Evolutionary conservation across 2,888 invertebrate species (phyloP).

Genomic region (Tetragonisca angustula): DNA sequence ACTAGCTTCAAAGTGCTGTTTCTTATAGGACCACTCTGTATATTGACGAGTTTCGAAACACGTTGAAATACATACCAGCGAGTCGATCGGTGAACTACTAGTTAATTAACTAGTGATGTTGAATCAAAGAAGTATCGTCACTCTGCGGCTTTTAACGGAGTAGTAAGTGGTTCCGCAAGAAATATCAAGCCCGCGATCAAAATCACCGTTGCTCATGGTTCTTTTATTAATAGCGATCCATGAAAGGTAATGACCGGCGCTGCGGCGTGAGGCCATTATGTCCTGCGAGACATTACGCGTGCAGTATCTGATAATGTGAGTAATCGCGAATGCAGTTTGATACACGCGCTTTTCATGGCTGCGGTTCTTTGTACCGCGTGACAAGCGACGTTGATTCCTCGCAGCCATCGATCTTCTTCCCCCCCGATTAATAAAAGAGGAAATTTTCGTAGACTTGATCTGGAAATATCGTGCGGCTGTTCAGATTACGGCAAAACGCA

Average conservation of each 20-base stretch:
- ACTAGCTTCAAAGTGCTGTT: too few species aligned
- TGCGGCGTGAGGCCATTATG: constrained; percentile 34
- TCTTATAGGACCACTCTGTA: too few species aligned
- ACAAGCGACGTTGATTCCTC: background rate
- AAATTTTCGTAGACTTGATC: background rate
- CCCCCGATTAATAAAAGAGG: background rate
- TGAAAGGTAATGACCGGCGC: constrained; percentile 49
- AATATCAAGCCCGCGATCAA: background rate
- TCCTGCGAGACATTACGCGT: constrained; percentile 26
- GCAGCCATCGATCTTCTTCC: constrained; percentile 17
- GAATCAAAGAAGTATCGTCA: background rate
- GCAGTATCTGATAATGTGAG: constrained; percentile 43
- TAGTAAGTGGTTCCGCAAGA: constrained; percentile 10
- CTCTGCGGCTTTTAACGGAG: background rate
- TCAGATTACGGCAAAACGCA: too few species aligned
- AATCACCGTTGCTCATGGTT: background rate
- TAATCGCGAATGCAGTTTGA: constrained; percentile 25
- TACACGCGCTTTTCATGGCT: constrained; percentile 3
- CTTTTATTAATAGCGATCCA: constrained; percentile 47
- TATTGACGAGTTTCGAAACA: background rate
- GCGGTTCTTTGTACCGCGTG: background rate
- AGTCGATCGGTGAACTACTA: background rate
- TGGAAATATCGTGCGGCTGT: too few species aligned
- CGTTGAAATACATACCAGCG: background rate
- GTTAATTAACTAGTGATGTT: background rate